Percentiles rank a stretch among this genome's conserved stretches.
These are phyloP conservation scores for Podiceps cristatus DNA, from an alignment of 2,113 vertebrate species.

Conservation along the genomic window DNA sequence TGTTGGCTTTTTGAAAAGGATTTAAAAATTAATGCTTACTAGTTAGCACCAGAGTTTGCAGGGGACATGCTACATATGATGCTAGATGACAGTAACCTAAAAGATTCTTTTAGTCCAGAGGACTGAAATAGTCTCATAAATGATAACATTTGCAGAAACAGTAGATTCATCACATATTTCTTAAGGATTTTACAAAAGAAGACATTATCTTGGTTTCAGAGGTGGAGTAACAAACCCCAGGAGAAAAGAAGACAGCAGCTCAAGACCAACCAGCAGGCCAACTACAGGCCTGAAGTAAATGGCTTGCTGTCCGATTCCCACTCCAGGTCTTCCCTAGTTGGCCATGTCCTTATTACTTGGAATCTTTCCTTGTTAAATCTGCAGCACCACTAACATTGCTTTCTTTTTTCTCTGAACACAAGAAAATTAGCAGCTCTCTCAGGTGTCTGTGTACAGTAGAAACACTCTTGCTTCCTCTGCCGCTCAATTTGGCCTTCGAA, in stretches of 20 bases:
- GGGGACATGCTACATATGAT: neutral
- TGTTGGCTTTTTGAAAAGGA: neutral
- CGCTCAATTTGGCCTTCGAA: neutral
- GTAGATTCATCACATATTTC: neutral
- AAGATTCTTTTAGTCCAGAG: neutral
- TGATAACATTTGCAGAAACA: neutral
- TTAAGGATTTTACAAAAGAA: neutral
- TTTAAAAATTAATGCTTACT: neutral
- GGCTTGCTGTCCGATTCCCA: neutral
- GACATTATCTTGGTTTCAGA: neutral
- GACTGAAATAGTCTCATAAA: neutral
- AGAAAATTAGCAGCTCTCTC: neutral
- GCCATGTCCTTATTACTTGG: neutral
- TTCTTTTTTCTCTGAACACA: neutral
- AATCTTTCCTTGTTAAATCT: neutral
- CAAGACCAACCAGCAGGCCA: neutral
- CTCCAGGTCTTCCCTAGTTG: neutral
- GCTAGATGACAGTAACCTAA: neutral
- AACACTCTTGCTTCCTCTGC: neutral
- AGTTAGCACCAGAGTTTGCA: neutral
- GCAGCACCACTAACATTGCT: neutral
- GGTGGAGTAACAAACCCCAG: neutral
- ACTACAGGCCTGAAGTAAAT: neutral
- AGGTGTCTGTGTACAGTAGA: neutral
- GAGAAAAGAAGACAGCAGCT: neutral